These are phyloP conservation scores for Seira musarum DNA, from an alignment of 2,888 invertebrate genomes.

Conservation along the genomic window DNA sequence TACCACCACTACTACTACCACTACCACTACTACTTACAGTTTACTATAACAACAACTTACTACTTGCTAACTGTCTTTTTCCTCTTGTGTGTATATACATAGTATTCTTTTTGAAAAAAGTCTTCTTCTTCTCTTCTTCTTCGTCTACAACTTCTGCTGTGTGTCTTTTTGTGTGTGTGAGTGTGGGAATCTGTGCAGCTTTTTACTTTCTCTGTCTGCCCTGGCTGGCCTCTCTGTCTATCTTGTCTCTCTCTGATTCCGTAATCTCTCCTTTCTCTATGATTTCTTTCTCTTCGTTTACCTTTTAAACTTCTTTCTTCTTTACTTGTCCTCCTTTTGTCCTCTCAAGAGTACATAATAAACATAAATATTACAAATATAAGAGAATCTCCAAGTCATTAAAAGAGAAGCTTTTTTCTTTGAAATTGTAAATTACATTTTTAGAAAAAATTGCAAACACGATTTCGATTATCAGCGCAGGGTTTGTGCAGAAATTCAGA, in stretches of 20 bases:
- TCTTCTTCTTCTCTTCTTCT: neutral
- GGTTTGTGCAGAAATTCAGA: too few relatives aligned
- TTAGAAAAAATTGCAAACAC: too few relatives aligned
- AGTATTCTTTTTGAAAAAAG: too few relatives aligned
- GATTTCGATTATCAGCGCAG: too few relatives aligned
- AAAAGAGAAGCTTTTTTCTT: too few relatives aligned
- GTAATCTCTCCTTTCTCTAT: slow-evolving; percentile 25
- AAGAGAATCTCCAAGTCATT: too few relatives aligned
- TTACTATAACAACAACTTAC: slow-evolving; percentile 14
- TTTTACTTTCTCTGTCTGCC: slow-evolving; percentile 32
- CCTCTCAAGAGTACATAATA: neutral
- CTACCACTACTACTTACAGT: neutral
- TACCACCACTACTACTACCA: slow-evolving; percentile 13
- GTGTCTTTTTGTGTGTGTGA: slow-evolving; percentile 41
- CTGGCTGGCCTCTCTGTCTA: slow-evolving; percentile 13
- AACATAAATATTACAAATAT: neutral
- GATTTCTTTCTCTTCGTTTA: slow-evolving; percentile 33
- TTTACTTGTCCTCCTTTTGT: slow-evolving; percentile 17
- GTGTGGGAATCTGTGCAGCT: slow-evolving; percentile 60
- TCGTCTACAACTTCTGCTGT: slow-evolving; percentile 24
- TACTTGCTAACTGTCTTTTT: slow-evolving; percentile 8
- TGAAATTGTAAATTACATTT: neutral
- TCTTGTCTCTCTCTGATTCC: slow-evolving; percentile 32
- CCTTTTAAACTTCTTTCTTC: slow-evolving; percentile 30
- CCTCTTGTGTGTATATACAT: slow-evolving; percentile 36